A percentile compares a stretch with the other conserved stretches of the same genome.
Evolutionary conservation across 2,113 vertebrate genomes (phyloP).

Genomic region (Colistium nudipinnis): DNA sequence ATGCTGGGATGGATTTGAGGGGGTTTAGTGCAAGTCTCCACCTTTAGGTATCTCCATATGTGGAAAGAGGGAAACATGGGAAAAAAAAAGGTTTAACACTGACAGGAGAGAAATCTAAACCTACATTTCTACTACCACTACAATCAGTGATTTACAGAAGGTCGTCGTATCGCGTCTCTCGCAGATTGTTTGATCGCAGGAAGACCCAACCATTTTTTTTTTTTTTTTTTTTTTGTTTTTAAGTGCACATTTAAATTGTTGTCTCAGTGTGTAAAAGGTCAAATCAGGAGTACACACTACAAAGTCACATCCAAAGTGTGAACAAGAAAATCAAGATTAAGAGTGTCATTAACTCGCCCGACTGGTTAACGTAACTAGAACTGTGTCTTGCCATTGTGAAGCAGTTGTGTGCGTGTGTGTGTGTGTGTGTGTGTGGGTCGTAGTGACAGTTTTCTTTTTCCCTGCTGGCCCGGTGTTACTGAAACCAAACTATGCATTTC

Average conservation of each 20-base stretch:
- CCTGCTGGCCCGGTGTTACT: constrained; percentile 7
- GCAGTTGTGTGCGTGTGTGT: neutral
- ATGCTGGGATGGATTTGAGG: constrained; percentile 24
- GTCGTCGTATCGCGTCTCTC: too few relatives aligned
- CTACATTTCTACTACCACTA: constrained; percentile 17
- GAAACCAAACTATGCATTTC: constrained; percentile 44
- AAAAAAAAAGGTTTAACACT: constrained; percentile 23
- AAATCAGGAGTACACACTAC: constrained; percentile 10
- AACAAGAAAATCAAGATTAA: constrained; percentile 40
- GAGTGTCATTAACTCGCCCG: constrained; percentile 30
- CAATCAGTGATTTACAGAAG: constrained; percentile 11
- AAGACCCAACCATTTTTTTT: neutral
- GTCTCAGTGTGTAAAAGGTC: constrained; percentile 17
- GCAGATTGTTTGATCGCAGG: neutral
- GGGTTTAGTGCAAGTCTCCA: constrained; percentile 16
- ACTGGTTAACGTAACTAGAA: constrained; percentile 50
- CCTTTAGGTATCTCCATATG: constrained; percentile 36
- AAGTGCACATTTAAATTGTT: neutral
- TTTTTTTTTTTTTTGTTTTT: neutral
- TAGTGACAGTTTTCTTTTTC: constrained; percentile 8
- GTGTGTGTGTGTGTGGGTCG: neutral
- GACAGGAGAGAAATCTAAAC: constrained; percentile 28
- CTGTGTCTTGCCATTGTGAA: constrained; percentile 24
- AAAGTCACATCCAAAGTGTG: constrained; percentile 17
- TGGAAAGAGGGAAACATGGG: constrained; percentile 25